Evolutionary conservation across 2,113 vertebrate species (phyloP).

Genomic region (Sclerurus mexicanus): DNA sequence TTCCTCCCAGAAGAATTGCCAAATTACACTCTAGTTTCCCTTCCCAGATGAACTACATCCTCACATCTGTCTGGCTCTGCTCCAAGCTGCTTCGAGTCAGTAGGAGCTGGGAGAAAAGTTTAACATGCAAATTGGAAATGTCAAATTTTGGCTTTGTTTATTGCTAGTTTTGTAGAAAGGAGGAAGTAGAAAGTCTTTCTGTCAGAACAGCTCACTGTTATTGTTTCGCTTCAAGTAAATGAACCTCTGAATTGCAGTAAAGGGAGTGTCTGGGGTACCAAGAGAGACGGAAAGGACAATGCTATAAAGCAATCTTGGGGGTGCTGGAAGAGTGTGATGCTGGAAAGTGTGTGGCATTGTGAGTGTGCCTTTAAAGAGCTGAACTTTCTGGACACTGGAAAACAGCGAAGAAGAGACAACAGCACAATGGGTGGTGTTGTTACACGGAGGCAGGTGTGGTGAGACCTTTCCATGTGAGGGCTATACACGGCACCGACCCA

Average conservation of each 20-base stretch:
- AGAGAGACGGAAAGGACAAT: neutral
- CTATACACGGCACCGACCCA: fast-evolving
- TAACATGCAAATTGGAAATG: slow-evolving; percentile 50
- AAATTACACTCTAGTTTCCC: slow-evolving; percentile 36
- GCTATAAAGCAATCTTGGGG: neutral
- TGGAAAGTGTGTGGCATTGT: neutral
- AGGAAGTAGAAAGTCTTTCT: slow-evolving; percentile 26
- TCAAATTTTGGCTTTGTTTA: slow-evolving; percentile 56
- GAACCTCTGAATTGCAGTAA: neutral
- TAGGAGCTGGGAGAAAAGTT: slow-evolving; percentile 39
- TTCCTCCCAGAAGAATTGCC: slow-evolving; percentile 38
- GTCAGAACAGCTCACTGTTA: neutral
- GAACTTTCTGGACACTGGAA: neutral
- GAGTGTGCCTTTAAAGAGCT: neutral
- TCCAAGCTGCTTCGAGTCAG: slow-evolving; percentile 30
- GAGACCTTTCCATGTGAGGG: neutral
- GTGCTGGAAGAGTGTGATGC: neutral
- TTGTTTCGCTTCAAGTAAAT: neutral
- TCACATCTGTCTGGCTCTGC: slow-evolving; percentile 56
- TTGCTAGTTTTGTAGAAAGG: slow-evolving; percentile 10
- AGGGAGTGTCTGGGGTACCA: neutral
- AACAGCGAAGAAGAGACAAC: neutral
- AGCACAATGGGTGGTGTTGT: neutral
- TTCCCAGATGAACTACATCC: slow-evolving; percentile 52
- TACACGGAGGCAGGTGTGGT: neutral